Percentiles rank a stretch among this genome's conserved stretches.
These are phyloP conservation scores for Drosophila borealis DNA, from an alignment of 2,888 invertebrate species.

Conservation along the genomic window DNA sequence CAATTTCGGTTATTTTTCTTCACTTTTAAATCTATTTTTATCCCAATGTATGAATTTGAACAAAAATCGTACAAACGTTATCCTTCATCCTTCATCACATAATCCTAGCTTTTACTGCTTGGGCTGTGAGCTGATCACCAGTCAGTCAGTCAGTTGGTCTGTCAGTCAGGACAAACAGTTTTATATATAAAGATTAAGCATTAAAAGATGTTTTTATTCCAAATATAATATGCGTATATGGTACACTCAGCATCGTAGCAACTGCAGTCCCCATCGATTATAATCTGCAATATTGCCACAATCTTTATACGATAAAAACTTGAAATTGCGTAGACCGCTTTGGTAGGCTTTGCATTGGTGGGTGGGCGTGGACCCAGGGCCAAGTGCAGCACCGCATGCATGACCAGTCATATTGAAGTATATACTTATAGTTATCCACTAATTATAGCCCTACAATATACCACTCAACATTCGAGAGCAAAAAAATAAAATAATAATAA, in stretches of 20 bases:
- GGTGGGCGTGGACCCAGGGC: constrained; percentile 17
- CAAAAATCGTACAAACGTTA: no score
- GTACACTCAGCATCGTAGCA: background rate
- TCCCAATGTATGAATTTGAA: background rate
- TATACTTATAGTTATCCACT: constrained; percentile 61
- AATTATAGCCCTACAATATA: constrained; percentile 65
- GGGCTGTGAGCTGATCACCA: no score
- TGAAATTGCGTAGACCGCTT: constrained; percentile 30
- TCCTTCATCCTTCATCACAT: no score
- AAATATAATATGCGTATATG: no score
- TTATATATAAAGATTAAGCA: no score
- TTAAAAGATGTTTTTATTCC: no score
- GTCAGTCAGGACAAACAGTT: no score
- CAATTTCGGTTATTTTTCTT: background rate
- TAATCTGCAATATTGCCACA: constrained; percentile 34
- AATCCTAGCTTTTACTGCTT: no score
- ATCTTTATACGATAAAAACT: constrained; percentile 40
- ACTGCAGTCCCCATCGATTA: constrained; percentile 15
- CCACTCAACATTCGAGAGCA: constrained; percentile 51
- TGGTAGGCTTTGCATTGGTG: constrained; percentile 3
- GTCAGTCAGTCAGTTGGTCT: no score
- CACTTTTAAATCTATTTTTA: background rate
- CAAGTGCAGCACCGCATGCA: constrained; percentile 31
- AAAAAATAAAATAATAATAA: constrained; percentile 12
- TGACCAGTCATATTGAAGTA: constrained; percentile 48